These are phyloP conservation scores for Oncorhynchus masou DNA, from an alignment of 2,113 vertebrate genomes.

Conservation along the genomic window DNA sequence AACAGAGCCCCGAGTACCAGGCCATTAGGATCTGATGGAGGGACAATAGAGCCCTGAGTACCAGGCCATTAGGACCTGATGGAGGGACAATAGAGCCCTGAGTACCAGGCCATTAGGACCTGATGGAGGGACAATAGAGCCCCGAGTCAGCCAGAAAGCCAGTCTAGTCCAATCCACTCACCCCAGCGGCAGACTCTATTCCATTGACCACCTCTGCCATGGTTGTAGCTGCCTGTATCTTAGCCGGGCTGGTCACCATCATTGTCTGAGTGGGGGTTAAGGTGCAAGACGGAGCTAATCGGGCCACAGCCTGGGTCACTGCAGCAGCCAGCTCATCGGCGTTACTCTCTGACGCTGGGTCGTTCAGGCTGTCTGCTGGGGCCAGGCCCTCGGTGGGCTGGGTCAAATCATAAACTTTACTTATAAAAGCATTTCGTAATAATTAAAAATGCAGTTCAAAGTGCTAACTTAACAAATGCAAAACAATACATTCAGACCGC, in stretches of 20 bases:
- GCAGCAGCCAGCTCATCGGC: conserved; percentile 73
- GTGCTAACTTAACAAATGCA: too few relatives aligned
- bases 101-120: too few relatives aligned
- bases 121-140: too few relatives aligned
- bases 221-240: conserved; percentile 75
- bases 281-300: conserved; percentile 73
- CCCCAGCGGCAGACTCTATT: conserved; percentile 73
- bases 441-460: too few relatives aligned
- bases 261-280: conserved; percentile 58
- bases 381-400: conserved; percentile 79
- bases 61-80: too few relatives aligned
- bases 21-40: too few relatives aligned
- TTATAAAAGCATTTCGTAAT: too few relatives aligned
- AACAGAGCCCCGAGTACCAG: too few relatives aligned
- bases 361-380: conserved; percentile 81
- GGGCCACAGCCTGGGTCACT: conserved; percentile 59
- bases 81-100: too few relatives aligned
- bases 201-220: conserved; percentile 79
- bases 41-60: too few relatives aligned
- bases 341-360: conserved; percentile 76
- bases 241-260: conserved; percentile 18
- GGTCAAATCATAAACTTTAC: neutral
- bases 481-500: too few relatives aligned
- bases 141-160: too few relatives aligned
- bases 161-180: conserved; percentile 40